A percentile compares a stretch with the other conserved stretches of the same genome.
Conservation (phyloP, 1,140 invertebrate genomes). For the Drosophila ohnishii region DNA sequence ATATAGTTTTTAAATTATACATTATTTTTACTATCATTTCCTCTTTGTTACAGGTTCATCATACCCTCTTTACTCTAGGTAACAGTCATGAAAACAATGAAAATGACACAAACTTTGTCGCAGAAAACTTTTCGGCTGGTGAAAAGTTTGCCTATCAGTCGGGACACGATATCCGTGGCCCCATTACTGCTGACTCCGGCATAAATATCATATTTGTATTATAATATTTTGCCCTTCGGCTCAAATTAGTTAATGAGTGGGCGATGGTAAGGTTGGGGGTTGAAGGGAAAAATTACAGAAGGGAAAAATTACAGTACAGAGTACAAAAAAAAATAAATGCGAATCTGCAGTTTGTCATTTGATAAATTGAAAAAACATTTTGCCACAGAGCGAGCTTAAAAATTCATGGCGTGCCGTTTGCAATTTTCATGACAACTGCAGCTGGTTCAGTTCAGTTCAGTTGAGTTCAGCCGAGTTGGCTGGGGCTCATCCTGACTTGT, state of each 20-base stretch:
- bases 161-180: constrained; percentile 37
- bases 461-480: constrained; percentile 11
- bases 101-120: constrained; percentile 52
- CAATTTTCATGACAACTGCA: constrained; percentile 59
- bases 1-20: background rate
- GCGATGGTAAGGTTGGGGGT: background rate
- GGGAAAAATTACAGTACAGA: too few species aligned
- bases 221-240: constrained; percentile 57
- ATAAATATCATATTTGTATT: constrained; percentile 81
- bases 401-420: constrained; percentile 55
- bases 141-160: constrained; percentile 61
- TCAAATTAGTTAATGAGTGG: constrained; percentile 73
- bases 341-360: constrained; percentile 43
- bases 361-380: constrained; percentile 65
- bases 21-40: background rate
- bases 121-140: constrained; percentile 46
- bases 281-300: background rate
- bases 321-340: constrained; percentile 13
- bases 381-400: constrained; percentile 47
- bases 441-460: constrained; percentile 27
- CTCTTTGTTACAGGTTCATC: background rate
- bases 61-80: background rate
- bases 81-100: constrained; percentile 50
- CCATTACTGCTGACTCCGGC: constrained; percentile 60
- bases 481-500: constrained; percentile 18